These are phyloP conservation scores for Tilapia sparmanii DNA, from an alignment of 2,113 vertebrate genomes.

Conservation along the genomic window DNA sequence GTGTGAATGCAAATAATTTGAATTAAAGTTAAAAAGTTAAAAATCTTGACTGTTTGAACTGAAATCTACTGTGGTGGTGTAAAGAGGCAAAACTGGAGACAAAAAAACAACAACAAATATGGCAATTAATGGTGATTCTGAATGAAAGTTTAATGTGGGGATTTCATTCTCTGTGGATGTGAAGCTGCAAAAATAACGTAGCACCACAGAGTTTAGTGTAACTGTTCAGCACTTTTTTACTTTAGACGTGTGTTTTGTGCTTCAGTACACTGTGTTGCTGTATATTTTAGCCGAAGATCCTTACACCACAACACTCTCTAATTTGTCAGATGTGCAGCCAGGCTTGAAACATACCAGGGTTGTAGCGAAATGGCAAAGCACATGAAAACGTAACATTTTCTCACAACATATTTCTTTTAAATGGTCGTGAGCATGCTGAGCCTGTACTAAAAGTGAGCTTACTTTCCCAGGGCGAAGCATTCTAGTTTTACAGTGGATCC, in stretches of 20 bases:
- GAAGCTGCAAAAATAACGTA: neutral
- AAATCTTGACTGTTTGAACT: neutral
- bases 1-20: neutral
- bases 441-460: slow-evolving; percentile 62
- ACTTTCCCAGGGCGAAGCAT: slow-evolving; percentile 98
- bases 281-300: neutral
- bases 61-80: neutral
- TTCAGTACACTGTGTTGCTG: neutral
- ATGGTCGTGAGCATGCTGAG: neutral
- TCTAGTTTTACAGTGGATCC: slow-evolving; percentile 90
- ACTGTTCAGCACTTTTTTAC: neutral
- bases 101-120: neutral
- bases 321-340: neutral
- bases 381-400: slow-evolving; percentile 6
- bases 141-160: neutral
- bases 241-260: neutral
- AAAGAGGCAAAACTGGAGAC: neutral
- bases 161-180: neutral
- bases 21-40: neutral
- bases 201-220: neutral
- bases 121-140: neutral
- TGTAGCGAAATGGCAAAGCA: neutral
- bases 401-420: neutral
- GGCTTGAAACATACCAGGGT: neutral
- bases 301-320: neutral